Base-by-base conservation (phyloP, 1,140 invertebrate genomes). In the Caenorhabditis brenneri region DNA sequence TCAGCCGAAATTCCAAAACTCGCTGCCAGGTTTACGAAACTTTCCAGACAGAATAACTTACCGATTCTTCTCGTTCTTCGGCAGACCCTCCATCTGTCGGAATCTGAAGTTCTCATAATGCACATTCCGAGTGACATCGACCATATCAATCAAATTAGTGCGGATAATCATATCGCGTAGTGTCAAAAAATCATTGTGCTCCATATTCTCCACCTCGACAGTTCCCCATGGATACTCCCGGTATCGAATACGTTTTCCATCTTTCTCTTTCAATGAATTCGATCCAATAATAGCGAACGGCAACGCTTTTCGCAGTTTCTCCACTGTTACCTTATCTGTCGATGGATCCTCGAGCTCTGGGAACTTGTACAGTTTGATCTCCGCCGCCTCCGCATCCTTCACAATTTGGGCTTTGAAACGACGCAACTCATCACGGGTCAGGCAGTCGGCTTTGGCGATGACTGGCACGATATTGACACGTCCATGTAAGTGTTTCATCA, bases 221-320 rank as follows among this genome's bases (percentile, higher is more conserved):
- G 97, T 94, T 22, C 97, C 97, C 97, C 97, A 99, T 0, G 97
- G 96, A 92, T 99, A 99, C 90, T 97, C 95, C 5, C 97, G 22
- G 22, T 85, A 80, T 7, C 89, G 78, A 53, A 96, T 94, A 91
- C 95, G 95, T 88, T 94, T 94, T 0, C 95, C 95, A 39, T 65
- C 53, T n/a, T 94, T 94, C 94, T 91, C 98, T 96, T 74, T 94
- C 24, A 98, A 94, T 22, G 95, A 94, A 91, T 99, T 99, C 84
- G 97, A 97, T 42, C 97, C 97, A n/a, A 99, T 96, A 31, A 99
- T 96, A 22, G 97, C 97, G 92, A 99, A 99, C 80, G 98, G 98
- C 65, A 99, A 94, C 78, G 84, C 83, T 42, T 81, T 87, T 27
- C 83, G 55, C 22, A 87, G 29, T 46, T 82, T 48, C 39, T 53